Base-by-base conservation (phyloP, 2,888 invertebrate genomes). In the Alentia gelatinosa region DNA sequence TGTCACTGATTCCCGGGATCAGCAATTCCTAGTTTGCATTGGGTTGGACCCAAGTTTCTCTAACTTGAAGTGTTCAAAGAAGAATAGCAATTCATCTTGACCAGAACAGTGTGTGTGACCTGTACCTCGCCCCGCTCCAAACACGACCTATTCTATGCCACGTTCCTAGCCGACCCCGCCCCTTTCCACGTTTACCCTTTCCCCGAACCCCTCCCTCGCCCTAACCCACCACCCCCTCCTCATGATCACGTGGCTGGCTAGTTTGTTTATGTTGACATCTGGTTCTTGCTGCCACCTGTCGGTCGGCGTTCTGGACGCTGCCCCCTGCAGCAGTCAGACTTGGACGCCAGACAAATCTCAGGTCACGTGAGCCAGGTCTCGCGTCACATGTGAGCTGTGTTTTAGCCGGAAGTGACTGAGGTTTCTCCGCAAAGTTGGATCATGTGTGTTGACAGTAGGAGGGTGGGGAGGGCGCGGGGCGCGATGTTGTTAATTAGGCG, bases 261-360 rank as follows among this genome's bases (percentile, higher is more conserved):
- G 68, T 68, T 68, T 68, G 68, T 68, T 68, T 68, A 68, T 68
- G 68, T 68, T 68, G 68, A 68, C 68, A 68, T 68, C 68, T 30
- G 68, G 68, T 30, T 68, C 68, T 26, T 12, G 47, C 56, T 30
- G 68, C 68, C 68, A 68, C 68, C 68, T 68, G 68, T 30, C 12
- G 68, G n/a, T 30, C 68, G n/a, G 7, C 47, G 47, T 19, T 19
- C 47, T 7, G 19, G 47, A 15, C 68, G 12, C 68, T 12, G 12
- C 26, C 68, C 5, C 30, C 68, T 30, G 3, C 63, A 12, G 15
- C 63, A n/a, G n/a, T 19, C 63, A 63, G 5, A 26, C 68, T 12
- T 12, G 56, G 56, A 26, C 12, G 68, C 12, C 30, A 1, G 26
- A 30, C 68, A 68, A 1, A 63, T 47, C 7, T 63, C n/a, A 30